A percentile compares a stretch with the other conserved stretches of the same genome.
Evolutionary conservation across 2,113 vertebrate species (phyloP).

Genomic region (Indicator indicator): DNA sequence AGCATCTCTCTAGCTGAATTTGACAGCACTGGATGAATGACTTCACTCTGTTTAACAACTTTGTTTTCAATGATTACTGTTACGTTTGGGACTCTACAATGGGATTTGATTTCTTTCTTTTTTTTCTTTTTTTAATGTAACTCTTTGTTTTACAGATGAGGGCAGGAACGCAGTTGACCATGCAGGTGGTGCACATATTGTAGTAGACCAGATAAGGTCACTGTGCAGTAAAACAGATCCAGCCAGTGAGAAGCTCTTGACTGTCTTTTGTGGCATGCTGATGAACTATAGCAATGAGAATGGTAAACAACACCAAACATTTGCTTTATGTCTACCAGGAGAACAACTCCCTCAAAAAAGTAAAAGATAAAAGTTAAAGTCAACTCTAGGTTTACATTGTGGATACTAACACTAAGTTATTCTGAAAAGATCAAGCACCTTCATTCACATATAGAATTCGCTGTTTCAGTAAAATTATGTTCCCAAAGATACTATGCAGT

Average conservation of each 20-base stretch:
- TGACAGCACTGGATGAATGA: constrained; percentile 1
- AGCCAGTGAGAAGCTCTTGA: constrained; percentile 99
- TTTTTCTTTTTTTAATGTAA: constrained; percentile 88
- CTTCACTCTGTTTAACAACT: constrained; percentile 21
- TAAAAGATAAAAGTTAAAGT: neutral
- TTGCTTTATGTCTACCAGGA: constrained; percentile 80
- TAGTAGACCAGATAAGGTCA: constrained; percentile 95
- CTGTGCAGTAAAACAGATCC: constrained; percentile 95
- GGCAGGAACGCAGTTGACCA: constrained; percentile 98
- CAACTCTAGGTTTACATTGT: constrained; percentile 23
- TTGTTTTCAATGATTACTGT: constrained; percentile 61
- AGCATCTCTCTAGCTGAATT: neutral
- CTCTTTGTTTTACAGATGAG: constrained; percentile 99
- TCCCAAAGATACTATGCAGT: neutral
- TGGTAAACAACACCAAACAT: constrained; percentile 89
- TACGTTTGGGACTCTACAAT: constrained; percentile 65
- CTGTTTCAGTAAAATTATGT: constrained; percentile 22
- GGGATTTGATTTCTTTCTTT: constrained; percentile 75
- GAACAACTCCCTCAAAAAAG: neutral
- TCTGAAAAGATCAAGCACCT: constrained; percentile 5
- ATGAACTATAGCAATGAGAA: constrained; percentile 99
- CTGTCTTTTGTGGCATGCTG: constrained; percentile 99
- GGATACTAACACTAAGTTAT: neutral
- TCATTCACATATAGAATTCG: neutral
- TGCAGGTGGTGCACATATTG: constrained; percentile 98